Percentiles rank a stretch among this genome's conserved stretches.
phyloP scores from a whole-genome alignment of 2,797 vertebrate species.

The Sebastolobus altivelis region DNA sequence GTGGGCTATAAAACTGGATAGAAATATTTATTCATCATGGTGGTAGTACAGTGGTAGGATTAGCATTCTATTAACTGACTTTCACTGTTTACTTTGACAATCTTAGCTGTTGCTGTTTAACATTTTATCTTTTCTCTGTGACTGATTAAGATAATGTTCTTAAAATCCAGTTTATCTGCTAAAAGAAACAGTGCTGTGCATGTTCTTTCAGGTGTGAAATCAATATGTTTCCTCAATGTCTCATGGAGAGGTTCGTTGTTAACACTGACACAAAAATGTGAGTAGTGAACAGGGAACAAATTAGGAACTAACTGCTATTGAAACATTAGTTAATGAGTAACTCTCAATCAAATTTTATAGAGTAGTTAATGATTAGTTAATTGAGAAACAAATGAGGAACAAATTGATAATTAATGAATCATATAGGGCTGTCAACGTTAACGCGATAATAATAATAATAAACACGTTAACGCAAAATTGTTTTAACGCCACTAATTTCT shows the following conservation, averaged over 20 bases:
- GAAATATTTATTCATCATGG: constrained; percentile 2
- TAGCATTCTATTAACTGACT: background rate
- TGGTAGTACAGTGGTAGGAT: background rate
- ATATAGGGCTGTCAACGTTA: background rate
- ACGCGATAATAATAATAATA: too few species aligned
- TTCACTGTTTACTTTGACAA: constrained; percentile 19
- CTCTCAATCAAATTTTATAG: background rate
- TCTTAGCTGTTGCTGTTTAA: background rate
- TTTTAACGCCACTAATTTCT: too few species aligned
- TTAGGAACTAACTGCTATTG: background rate
- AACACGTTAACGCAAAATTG: too few species aligned
- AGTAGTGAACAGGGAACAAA: background rate
- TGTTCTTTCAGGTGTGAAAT: constrained; percentile 23
- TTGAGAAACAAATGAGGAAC: background rate
- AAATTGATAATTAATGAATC: background rate
- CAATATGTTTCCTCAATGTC: constrained; percentile 39
- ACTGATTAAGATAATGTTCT: constrained; percentile 1
- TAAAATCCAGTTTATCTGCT: background rate
- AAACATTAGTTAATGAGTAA: background rate
- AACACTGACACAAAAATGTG: background rate
- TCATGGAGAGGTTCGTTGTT: constrained; percentile 13
- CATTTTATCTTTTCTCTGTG: background rate
- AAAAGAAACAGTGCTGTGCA: background rate
- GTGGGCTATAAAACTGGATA: background rate
- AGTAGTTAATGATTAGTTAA: background rate